Evolutionary conservation across 2,113 vertebrate species (phyloP).

Genomic region (Neogobius melanostomus): DNA sequence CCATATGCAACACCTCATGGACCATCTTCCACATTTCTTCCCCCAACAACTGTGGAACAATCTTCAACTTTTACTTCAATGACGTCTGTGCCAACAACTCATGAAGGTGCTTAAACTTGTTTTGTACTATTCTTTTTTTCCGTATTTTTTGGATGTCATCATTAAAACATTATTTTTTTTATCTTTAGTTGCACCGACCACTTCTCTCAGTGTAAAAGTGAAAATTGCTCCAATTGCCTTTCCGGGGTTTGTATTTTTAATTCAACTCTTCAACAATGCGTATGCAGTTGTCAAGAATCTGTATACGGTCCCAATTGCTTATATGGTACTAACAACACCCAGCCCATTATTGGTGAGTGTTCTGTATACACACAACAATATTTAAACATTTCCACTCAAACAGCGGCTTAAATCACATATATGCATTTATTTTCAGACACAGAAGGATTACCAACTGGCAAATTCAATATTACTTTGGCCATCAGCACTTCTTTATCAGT

Average conservation of each 20-base stretch:
- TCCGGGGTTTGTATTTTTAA: constrained; percentile 43
- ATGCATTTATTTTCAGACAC: constrained; percentile 30
- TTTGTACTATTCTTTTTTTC: not conserved
- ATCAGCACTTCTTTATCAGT: not conserved
- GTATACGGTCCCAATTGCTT: constrained; percentile 49
- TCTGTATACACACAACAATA: not conserved
- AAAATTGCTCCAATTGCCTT: constrained; percentile 47
- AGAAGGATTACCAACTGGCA: constrained; percentile 46
- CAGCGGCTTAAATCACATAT: not conserved
- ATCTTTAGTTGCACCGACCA: not conserved
- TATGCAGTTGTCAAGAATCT: constrained; percentile 31
- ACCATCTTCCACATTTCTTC: not conserved
- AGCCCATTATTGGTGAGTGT: constrained; percentile 49
- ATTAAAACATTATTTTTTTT: not conserved
- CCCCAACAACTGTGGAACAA: not conserved
- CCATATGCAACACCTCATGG: not conserved
- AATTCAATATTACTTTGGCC: constrained; percentile 57
- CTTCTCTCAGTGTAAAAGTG: constrained; percentile 25
- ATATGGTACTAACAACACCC: constrained; percentile 20
- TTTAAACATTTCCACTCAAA: not conserved
- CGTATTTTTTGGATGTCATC: not conserved
- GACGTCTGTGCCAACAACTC: not conserved
- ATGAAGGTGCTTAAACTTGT: not conserved
- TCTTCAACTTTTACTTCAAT: not conserved
- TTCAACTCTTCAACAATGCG: constrained; percentile 28